phyloP scores from a whole-genome alignment of 2,113 vertebrate genomes.

The Pseudorhombus dupliciocellatus region DNA sequence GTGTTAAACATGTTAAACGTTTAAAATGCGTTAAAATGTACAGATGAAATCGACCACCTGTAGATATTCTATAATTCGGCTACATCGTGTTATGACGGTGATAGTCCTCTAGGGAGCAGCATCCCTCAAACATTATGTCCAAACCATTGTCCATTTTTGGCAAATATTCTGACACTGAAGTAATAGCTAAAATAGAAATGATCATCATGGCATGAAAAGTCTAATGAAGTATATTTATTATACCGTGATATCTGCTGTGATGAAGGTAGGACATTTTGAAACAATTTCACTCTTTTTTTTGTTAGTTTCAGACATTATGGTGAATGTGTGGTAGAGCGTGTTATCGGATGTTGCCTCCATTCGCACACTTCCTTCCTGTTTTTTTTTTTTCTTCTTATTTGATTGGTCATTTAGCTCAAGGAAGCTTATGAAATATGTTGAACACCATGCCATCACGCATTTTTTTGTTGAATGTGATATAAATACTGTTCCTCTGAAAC shows the following conservation, averaged over 20 bases:
- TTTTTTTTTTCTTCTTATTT: not conserved
- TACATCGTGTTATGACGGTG: conserved; percentile 4
- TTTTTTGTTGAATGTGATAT: no score
- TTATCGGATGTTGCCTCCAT: conserved; percentile 53
- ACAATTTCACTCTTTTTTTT: not conserved
- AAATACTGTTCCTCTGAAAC: no score
- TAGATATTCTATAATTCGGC: not conserved
- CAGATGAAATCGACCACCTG: not conserved
- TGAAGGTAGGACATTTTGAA: not conserved
- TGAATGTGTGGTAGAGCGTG: not conserved
- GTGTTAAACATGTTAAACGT: no score
- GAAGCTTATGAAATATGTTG: no score
- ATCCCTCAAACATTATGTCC: conserved; percentile 14
- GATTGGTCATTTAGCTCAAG: no score
- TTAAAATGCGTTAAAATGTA: not conserved
- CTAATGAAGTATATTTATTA: no score
- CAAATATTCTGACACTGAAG: not conserved
- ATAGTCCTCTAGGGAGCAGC: conserved; percentile 65
- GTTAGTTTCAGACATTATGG: not conserved
- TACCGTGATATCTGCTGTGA: not conserved
- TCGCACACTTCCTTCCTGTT: conserved; percentile 36
- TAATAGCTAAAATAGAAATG: not conserved
- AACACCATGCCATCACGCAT: no score
- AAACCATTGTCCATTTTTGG: not conserved
- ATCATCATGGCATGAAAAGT: no score